Evolutionary conservation across 2,797 vertebrate genomes (phyloP).

Genomic region (Sebastes paucispinis): DNA sequence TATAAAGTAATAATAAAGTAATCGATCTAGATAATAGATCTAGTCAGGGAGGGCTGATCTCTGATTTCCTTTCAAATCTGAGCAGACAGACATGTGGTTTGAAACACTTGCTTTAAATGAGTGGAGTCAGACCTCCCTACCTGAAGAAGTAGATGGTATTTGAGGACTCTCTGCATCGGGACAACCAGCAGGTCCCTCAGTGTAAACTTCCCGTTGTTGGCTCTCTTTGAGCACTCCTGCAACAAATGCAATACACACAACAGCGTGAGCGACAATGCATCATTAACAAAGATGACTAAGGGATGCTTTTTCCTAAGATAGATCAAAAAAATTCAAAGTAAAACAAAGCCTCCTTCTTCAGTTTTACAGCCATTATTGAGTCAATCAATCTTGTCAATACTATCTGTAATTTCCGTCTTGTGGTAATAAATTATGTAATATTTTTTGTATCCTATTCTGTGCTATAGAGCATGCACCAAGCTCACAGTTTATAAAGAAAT

Average conservation of each 20-base stretch:
- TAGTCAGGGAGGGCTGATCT: not conserved
- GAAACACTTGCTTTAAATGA: not conserved
- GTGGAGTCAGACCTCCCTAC: conserved; percentile 60
- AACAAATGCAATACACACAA: conserved; percentile 25
- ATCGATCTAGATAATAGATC: not conserved
- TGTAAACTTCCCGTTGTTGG: conserved; percentile 96
- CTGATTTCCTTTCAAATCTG: not conserved
- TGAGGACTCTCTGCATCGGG: conserved; percentile 97
- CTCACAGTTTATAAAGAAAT: not conserved
- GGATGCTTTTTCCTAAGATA: too few species aligned
- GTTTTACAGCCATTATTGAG: too few species aligned
- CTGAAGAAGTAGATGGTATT: conserved; percentile 96
- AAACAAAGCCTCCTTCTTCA: too few species aligned
- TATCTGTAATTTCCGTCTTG: too few species aligned
- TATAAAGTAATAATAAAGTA: not conserved
- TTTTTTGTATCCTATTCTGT: not conserved
- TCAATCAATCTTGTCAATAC: too few species aligned
- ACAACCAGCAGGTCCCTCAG: conserved; percentile 94
- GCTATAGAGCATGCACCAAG: not conserved
- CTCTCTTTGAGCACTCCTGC: conserved; percentile 96
- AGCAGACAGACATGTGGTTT: not conserved
- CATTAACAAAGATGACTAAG: not conserved
- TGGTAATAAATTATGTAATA: too few species aligned
- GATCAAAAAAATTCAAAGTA: too few species aligned
- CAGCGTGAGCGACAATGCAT: not conserved